Conservation (phyloP, 2,797 vertebrate species). For the Manis javanica region DNA sequence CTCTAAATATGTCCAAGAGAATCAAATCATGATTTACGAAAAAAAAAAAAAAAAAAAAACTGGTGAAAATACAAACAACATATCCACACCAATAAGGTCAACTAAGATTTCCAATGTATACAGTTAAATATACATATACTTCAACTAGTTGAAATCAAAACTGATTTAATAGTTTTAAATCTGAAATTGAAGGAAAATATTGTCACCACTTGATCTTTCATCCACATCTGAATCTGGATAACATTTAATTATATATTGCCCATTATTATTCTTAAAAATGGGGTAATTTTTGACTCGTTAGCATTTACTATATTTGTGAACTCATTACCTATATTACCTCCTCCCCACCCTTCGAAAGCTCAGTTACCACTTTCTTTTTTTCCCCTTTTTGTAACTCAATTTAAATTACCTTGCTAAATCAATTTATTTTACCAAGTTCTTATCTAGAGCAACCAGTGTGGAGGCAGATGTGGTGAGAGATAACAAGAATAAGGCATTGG, state of each 20-base stretch:
- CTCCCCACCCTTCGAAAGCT: background rate
- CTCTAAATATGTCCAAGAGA: conserved; percentile 68
- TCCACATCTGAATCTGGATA: conserved; percentile 9
- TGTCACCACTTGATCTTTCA: background rate
- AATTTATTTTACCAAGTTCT: conserved; percentile 41
- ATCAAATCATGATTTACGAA: conserved; percentile 77
- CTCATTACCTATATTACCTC: background rate
- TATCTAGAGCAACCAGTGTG: background rate
- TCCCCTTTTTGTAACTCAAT: background rate
- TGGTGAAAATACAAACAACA: conserved; percentile 43
- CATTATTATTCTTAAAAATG: background rate
- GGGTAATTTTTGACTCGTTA: background rate
- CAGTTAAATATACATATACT: conserved; percentile 63
- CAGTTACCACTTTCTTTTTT: background rate
- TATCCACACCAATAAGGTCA: conserved; percentile 55
- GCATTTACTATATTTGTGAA: conserved; percentile 32
- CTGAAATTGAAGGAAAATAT: conserved; percentile 61
- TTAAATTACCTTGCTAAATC: conserved; percentile 15
- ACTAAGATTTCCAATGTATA: background rate
- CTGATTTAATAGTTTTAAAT: conserved; percentile 10
- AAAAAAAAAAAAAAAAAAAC: conserved; percentile 76
- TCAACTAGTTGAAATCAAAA: background rate
- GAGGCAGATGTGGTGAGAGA: background rate
- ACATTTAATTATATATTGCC: conserved; percentile 18
- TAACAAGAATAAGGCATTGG: background rate